Conservation (phyloP, 2,888 invertebrate species). For the Agrotis segetum region DNA sequence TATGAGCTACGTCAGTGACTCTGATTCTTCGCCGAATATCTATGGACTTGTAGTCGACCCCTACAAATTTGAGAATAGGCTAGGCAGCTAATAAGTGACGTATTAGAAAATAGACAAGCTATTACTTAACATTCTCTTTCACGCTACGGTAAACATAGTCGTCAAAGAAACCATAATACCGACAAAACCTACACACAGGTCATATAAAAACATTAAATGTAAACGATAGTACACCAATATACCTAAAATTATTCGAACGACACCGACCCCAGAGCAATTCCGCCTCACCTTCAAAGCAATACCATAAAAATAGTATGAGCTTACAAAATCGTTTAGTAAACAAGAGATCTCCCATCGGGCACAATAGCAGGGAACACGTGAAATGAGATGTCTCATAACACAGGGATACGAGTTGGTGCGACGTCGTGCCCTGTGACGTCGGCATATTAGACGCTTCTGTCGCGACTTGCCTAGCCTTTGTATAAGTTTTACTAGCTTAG, state of each 20-base stretch:
- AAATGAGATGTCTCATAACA: conserved; percentile 90
- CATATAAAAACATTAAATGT: conserved; percentile 11
- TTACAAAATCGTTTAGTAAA: conserved; percentile 76
- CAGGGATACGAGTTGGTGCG: conserved; percentile 66
- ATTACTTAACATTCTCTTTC: not conserved
- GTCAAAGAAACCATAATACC: not conserved
- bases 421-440: conserved; percentile 49
- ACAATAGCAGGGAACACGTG: conserved; percentile 83
- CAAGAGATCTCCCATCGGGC: conserved; percentile 69
- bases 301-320: conserved; percentile 62
- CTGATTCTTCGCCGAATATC: no score
- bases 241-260: conserved; percentile 21
- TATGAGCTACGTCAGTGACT: no score
- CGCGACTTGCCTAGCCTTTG: no score
- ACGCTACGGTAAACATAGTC: not conserved
- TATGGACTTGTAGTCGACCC: no score
- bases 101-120: not conserved
- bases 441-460: conserved; percentile 40
- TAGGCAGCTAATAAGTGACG: no score
- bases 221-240: conserved; percentile 20
- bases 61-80: no score
- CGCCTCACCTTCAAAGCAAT: conserved; percentile 37
- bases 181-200: not conserved
- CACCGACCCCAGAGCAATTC: conserved; percentile 45
- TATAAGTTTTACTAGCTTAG: no score